Conservation (phyloP, 2,797 vertebrate genomes). For the Lutjanus argentimaculatus region DNA sequence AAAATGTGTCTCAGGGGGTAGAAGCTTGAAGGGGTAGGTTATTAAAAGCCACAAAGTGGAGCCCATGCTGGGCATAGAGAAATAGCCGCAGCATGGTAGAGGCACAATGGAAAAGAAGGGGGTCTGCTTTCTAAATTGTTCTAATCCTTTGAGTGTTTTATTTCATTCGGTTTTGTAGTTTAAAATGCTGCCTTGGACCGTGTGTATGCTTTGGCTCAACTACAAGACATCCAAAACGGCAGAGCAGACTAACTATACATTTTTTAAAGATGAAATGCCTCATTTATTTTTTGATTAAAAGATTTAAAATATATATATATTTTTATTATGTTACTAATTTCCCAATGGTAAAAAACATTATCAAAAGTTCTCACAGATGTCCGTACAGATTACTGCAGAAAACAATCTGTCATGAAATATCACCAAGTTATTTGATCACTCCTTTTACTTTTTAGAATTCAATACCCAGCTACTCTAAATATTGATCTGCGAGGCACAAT, state of each 20-base stretch:
- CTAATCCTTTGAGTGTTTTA: conserved; percentile 95
- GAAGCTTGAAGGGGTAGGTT: conserved; percentile 95
- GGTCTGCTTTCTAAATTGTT: conserved; percentile 93
- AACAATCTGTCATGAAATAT: conserved; percentile 49
- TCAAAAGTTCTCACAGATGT: conserved; percentile 27
- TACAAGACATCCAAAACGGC: conserved; percentile 54
- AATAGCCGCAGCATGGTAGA: conserved; percentile 93
- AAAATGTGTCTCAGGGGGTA: conserved; percentile 92
- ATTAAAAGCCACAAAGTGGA: conserved; percentile 98
- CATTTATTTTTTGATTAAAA: conserved; percentile 19
- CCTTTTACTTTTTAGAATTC: conserved; percentile 73
- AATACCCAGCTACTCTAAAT: conserved; percentile 81
- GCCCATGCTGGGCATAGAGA: conserved; percentile 93
- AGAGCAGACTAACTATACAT: conserved; percentile 7
- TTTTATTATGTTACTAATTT: background rate
- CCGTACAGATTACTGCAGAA: conserved; percentile 12
- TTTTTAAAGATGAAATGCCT: conserved; percentile 36
- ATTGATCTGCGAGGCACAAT: conserved; percentile 81
- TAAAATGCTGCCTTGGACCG: conserved; percentile 81
- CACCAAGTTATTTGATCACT: conserved; percentile 69
- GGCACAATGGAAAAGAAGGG: conserved; percentile 91
- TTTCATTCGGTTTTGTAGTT: conserved; percentile 90
- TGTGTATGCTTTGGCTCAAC: conserved; percentile 62
- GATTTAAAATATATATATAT: background rate
- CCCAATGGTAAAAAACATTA: background rate